Base-by-base conservation (phyloP, 2,113 vertebrate genomes). In the Brachypteracias leptosomus region DNA sequence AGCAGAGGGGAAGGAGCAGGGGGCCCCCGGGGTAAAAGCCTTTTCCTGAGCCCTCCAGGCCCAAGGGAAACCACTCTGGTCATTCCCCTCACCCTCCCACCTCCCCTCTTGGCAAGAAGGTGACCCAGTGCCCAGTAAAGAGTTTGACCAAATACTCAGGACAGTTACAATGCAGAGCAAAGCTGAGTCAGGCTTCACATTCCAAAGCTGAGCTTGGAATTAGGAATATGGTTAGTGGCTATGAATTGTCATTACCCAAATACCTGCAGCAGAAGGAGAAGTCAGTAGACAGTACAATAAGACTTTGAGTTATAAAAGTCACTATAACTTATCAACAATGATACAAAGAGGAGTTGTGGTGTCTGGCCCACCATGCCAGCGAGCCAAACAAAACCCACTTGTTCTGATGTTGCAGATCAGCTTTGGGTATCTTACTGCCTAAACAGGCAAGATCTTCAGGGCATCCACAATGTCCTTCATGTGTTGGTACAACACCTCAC, bases 121-220 rank as follows among this genome's bases (percentile, higher is more conserved):
- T 1, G 9, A 51, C 47, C 31, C 80, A 67, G 33, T 13, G 2
- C 66, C 93, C 83, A 55, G 63, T 11, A 66, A 88, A 83, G 19
- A 0, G 16, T 6, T 54, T 0, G 7, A 62, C 65, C 61, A 24
- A 80, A 16, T 5, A 1, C 55, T 3, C 0, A 22, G 73, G 71
- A 9, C 21, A 4, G 22, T 78, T 31, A 3, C 1, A 2, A 36
- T 5, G 15, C 72, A n/a, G 55, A 77, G 72, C 72, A 20, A 11
- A 25, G 72, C 73, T 24, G 70, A 61, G 89, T 22, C 52, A n/a
- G 75, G 67, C 29, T 31, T 66, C 54, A n/a, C 20, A n/a, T 21
- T 57, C 55, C 55, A n/a, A 57, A 57, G 31, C 55, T 57, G 31
- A 57, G 89, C 52, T n/a, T 81, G 93, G 68, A 19, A 31, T 4